Conservation (phyloP, 2,888 invertebrate genomes). For the Scrobipalpa costella region DNA sequence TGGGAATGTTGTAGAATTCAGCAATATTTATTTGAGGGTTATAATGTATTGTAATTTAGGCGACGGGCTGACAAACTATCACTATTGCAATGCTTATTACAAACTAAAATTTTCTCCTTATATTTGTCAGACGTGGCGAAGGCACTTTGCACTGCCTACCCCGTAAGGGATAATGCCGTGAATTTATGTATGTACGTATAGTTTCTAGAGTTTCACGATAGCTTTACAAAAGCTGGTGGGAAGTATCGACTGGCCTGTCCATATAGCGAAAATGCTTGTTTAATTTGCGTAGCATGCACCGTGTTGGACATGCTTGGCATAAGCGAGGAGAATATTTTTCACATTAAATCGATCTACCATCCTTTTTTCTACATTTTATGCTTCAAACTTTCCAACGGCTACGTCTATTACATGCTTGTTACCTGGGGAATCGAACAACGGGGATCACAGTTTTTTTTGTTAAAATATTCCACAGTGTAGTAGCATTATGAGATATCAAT, state of each 20-base stretch:
- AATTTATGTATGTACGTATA: neutral
- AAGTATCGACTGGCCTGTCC: conserved; percentile 2
- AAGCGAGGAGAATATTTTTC: neutral
- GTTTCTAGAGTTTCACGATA: neutral
- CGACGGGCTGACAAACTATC: no score
- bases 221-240: neutral
- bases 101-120: no score
- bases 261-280: neutral
- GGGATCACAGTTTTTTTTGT: conserved; percentile 30
- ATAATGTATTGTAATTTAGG: no score
- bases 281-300: neutral
- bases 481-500: conserved; percentile 44
- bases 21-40: no score
- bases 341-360: conserved; percentile 2
- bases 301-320: neutral
- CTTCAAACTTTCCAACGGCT: conserved; percentile 28
- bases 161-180: no score
- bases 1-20: no score
- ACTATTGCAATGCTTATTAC: no score
- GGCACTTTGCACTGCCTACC: no score
- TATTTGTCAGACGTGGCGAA: no score
- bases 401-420: conserved; percentile 3
- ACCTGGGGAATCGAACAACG: conserved; percentile 24
- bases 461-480: conserved; percentile 19
- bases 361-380: conserved; percentile 8